phyloP scores from a whole-genome alignment of 2,888 invertebrate species.

The Scaptodrosophila latifasciaeformis region DNA sequence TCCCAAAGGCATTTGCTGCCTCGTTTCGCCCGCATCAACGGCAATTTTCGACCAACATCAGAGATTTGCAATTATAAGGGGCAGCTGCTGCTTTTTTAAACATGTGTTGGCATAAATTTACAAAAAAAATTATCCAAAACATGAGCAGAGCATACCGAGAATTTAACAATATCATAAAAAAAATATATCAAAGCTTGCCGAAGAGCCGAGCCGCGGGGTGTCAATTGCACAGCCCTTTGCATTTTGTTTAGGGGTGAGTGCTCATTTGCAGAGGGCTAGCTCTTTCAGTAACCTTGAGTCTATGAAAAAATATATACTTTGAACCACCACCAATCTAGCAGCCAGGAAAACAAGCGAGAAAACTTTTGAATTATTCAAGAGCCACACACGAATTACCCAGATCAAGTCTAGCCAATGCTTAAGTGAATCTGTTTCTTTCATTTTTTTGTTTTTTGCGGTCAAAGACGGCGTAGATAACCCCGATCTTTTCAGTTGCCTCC shows the following conservation, averaged over 20 bases:
- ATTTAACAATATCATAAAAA: background rate
- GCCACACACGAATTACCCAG: slow-evolving; percentile 28
- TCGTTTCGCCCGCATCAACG: slow-evolving; percentile 36
- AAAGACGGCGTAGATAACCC: slow-evolving; percentile 1
- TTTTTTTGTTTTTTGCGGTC: slow-evolving; percentile 14
- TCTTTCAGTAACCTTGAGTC: no score
- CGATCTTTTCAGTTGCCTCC: no score
- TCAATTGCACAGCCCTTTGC: no score
- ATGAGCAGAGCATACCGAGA: no score
- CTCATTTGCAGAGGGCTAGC: background rate
- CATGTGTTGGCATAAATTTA: background rate
- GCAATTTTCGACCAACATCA: no score
- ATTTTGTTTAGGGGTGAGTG: slow-evolving; percentile 22
- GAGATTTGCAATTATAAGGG: no score
- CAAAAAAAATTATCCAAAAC: no score
- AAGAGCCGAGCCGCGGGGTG: background rate
- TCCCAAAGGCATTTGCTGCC: slow-evolving; percentile 59
- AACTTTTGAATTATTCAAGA: slow-evolving; percentile 42
- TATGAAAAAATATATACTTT: no score
- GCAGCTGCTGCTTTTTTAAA: slow-evolving; percentile 29
- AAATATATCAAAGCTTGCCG: slow-evolving; percentile 23
- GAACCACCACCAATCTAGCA: slow-evolving; percentile 10
- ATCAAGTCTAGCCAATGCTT: slow-evolving; percentile 2
- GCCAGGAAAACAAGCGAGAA: slow-evolving; percentile 16
- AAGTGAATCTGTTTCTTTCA: background rate